phyloP scores from a whole-genome alignment of 1,140 invertebrate genomes.

The Drosophila rufa region DNA sequence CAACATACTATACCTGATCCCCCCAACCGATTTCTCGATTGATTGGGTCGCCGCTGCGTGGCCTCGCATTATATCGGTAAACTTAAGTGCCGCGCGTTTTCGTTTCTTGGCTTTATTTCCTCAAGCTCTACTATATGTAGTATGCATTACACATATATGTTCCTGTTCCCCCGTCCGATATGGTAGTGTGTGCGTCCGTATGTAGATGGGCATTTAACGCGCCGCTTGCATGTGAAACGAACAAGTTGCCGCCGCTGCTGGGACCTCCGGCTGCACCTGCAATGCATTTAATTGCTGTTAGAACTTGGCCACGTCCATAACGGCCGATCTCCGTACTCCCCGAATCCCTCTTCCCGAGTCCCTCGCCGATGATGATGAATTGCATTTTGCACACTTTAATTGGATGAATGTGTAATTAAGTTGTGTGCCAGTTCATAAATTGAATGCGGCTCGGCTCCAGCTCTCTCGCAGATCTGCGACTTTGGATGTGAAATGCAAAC shows the following conservation, averaged over 20 bases:
- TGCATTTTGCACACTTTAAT: slow-evolving; percentile 83
- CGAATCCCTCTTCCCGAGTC: not conserved
- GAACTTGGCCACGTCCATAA: slow-evolving; percentile 78
- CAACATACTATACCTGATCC: too few species aligned
- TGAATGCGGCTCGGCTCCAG: slow-evolving; percentile 37
- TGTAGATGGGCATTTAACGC: slow-evolving; percentile 72
- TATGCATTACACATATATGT: slow-evolving; percentile 1
- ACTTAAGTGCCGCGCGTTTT: slow-evolving; percentile 17
- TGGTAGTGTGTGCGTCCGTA: slow-evolving; percentile 12
- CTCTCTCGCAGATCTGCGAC: slow-evolving; percentile 12
- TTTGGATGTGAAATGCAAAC: slow-evolving; percentile 28
- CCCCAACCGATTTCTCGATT: slow-evolving; percentile 16
- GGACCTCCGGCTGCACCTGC: slow-evolving; percentile 66
- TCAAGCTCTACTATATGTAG: not conserved
- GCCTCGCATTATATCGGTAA: slow-evolving; percentile 43
- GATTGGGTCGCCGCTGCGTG: slow-evolving; percentile 25
- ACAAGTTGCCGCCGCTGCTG: slow-evolving; percentile 40
- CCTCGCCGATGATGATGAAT: slow-evolving; percentile 70
- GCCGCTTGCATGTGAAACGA: slow-evolving; percentile 78
- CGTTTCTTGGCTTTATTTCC: too few species aligned
- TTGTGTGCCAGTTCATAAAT: slow-evolving; percentile 72
- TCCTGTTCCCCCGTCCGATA: not conserved
- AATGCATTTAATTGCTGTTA: slow-evolving; percentile 79
- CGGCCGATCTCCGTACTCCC: slow-evolving; percentile 37
- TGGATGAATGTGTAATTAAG: slow-evolving; percentile 82